Percentiles rank a stretch among this genome's conserved stretches.
Evolutionary conservation across 2,888 invertebrate genomes (phyloP).

Genomic region (Latheticus oryzae): DNA sequence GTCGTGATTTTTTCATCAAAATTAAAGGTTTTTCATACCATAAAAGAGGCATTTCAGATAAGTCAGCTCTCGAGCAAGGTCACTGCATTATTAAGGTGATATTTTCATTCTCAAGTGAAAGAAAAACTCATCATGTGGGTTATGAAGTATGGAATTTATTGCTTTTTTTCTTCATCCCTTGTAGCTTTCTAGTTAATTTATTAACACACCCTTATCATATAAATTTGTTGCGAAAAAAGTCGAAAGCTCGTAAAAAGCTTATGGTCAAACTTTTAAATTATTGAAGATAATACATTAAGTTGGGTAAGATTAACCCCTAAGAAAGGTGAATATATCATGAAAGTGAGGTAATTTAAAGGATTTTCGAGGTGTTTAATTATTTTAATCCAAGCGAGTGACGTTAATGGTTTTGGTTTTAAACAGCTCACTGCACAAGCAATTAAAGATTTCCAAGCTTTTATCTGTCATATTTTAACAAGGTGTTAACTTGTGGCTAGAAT

Average conservation of each 20-base stretch:
- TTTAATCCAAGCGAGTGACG: constrained; percentile 21
- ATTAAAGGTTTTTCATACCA: constrained; percentile 9
- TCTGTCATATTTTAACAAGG: constrained; percentile 13
- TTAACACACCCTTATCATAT: constrained; percentile 10
- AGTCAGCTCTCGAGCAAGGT: constrained; percentile 16
- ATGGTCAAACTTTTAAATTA: constrained; percentile 24
- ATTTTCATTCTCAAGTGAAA: constrained; percentile 13
- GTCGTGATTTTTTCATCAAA: constrained; percentile 6
- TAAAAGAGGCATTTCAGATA: constrained; percentile 16
- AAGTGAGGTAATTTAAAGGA: constrained; percentile 13
- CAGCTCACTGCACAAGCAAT: constrained; percentile 18
- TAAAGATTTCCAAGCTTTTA: constrained; percentile 20
- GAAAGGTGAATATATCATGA: constrained; percentile 17
- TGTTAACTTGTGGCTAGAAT: constrained; percentile 9
- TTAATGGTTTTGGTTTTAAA: constrained; percentile 28
- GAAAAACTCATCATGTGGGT: constrained; percentile 10
- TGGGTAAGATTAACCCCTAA: constrained; percentile 9
- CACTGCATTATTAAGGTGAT: constrained; percentile 26
- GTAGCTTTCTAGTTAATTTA: constrained; percentile 1
- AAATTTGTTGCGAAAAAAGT: constrained; percentile 7
- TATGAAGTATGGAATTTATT: constrained; percentile 10
- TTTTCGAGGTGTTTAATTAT: constrained; percentile 25
- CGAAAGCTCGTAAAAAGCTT: not conserved
- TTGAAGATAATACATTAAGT: constrained; percentile 13
- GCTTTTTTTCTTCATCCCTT: constrained; percentile 1